Evolutionary conservation across 2,888 invertebrate species (phyloP), one percentile per base, ranked within the genome.

Genomic region (Pterostichus niger): DNA sequence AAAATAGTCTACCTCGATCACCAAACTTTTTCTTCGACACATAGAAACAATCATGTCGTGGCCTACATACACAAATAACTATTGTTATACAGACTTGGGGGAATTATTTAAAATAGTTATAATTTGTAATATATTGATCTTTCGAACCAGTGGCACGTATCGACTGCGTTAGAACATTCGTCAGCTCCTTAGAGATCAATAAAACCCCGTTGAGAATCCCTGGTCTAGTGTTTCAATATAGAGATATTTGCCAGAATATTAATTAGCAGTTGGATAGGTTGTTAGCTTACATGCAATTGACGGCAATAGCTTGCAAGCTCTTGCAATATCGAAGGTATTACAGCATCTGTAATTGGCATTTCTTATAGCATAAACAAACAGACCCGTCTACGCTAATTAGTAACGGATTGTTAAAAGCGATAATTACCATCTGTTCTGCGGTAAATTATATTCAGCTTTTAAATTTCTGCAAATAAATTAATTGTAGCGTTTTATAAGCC

Each of bases 391-490:
- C 10, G 17, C 13, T 56, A 56, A 56, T 56, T 56, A 56, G 56
- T 56, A 56, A 56, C 56, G 56, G 56, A 17, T 17, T 56, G 56
- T 17, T 56, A 56, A 56, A 56, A 56, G 17, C 56, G 56, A 56
- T 56, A 56, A 56, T 56, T 17, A 56, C 13, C 56, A 17, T 17
- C 56, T 17, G 17, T 56, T 56, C 13, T 13, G 56, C 17, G 17
- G 56, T 40, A 56, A 56, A 17, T 17, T 56, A 56, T 17, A 56
- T 7, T 17, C 40, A 17, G 49, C 13, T 49, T 49, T 49, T 13
- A 56, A 56, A 56, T 17, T 17, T 4, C 9, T 17, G 56, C 15
- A 56, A 17, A 56, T 56, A 56, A 56, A 56, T 56, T 17, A 56
- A 56, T 56, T 17, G 17, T 56, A 17, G 56, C 49, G 13, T 49